Base-by-base conservation (phyloP, 2,113 vertebrate species). In the Rhegmatorhina hoffmannsi region DNA sequence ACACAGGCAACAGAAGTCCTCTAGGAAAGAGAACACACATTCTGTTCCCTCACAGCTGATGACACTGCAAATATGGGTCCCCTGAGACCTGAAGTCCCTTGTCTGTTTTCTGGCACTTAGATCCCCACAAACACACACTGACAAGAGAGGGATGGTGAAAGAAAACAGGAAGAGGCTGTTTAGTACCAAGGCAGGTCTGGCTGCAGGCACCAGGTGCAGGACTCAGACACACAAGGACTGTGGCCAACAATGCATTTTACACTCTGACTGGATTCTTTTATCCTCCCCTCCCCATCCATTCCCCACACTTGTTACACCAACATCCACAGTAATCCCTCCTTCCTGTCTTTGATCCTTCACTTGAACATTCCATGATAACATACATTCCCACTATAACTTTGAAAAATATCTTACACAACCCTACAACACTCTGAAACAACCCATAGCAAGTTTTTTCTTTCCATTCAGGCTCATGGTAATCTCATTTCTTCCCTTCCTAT, bases 81-180 rank as follows among this genome's bases (percentile, higher is more conserved):
- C 1, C 19, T 64, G 4, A 33, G 16, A 58, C 2, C 19, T 60
- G 13, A 12, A 29, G 34, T 63, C 17, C 13, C 9, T 80, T 69
- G 11, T 24, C 28, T 8, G 1, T 64, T 52, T 60, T 17, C 53
- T 60, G 40, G 10, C 7, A 40, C 44, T 64, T 53, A 24, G 13
- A 31, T 1, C 4, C 2, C 9, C 28, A 34, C 4, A 78, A 46
- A 55, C 2, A 1, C 24, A 50, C 17, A 1, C 4, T 50, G 34
- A 78, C 60, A 24, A 58, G 24, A 49, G 23, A 44, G 8, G 6
- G 29, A 28, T 18, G 17, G 18, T 55, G 12, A 40, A 60, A 80
- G 33, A 43, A 62, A 56, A 31, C 3, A 66, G 4, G 18, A 78
- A 50, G 9, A 29, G 21, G 3, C 3, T 44, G 20, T 46, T 73